Percentiles rank a stretch among this genome's conserved stretches.
Evolutionary conservation across 2,113 vertebrate species (phyloP).

Genomic region (Cheirogaleus medius): DNA sequence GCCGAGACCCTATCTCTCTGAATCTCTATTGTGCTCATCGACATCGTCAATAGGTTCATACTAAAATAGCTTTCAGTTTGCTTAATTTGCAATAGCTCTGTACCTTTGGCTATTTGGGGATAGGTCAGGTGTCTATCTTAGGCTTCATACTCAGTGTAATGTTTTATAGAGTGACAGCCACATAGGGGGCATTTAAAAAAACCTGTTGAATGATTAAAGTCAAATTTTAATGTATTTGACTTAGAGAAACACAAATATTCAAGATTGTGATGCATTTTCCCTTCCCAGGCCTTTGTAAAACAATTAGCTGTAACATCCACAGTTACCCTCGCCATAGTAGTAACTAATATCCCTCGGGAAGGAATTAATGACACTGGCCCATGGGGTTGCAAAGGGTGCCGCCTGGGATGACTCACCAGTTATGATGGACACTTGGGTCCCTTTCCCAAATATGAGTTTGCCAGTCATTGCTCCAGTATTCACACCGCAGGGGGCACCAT

Average conservation of each 20-base stretch:
- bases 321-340: not conserved
- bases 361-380: not conserved
- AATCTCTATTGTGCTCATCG: not conserved
- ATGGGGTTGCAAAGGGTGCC: not conserved
- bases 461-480: conserved; percentile 21
- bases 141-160: not conserved
- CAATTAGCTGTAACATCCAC: not conserved
- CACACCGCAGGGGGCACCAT: conserved; percentile 47
- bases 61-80: not conserved
- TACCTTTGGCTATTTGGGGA: not conserved
- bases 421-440: conserved; percentile 45
- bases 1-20: not conserved
- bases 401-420: conserved; percentile 62
- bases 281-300: not conserved
- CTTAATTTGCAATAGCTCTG: conserved; percentile 14
- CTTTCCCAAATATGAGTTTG: conserved; percentile 63
- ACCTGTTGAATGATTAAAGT: conserved; percentile 40
- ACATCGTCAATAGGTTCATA: not conserved
- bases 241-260: conserved; percentile 52
- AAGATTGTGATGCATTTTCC: conserved; percentile 1
- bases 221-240: conserved; percentile 60
- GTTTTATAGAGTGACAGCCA: conserved; percentile 12
- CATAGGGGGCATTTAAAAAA: conserved; percentile 54
- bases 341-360: not conserved
- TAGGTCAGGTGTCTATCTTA: conserved; percentile 40